Base-by-base conservation (phyloP, 2,113 vertebrate genomes). In the Pipra filicauda region DNA sequence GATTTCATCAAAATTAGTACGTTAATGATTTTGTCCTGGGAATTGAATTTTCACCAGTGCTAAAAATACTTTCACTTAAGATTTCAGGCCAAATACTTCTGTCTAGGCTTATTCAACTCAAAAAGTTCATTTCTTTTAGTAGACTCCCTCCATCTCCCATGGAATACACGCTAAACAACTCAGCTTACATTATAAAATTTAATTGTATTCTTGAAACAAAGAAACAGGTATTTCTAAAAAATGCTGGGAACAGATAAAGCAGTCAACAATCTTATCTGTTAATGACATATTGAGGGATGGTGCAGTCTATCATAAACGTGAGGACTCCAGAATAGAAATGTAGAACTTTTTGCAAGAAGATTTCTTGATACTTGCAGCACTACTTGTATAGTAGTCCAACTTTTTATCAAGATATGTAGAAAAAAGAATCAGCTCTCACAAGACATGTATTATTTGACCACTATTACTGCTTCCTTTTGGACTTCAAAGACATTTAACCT, bases 401-500 rank as follows among this genome's bases (percentile, higher is more conserved):
- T 52, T 89, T 91, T 87, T 69, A 82, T 41, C 57, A 72, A 82
- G 71, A 48, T 64, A 24, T 4, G 22, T 1, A 77, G 76, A 75
- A 87, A 85, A 73, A 86, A 81, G 74, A 39, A 82, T 24, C 44
- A 58, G 13, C 3, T 72, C 84, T 82, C 62, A 57, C 27, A 76
- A 87, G 52, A 19, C 35, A 39, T 19, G 24, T 57, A 72, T 92
- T 86, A 52, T 91, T 57, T 91, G 91, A 82, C 77, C 46, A 48
- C 26, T 69, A 7, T 72, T 78, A 73, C 62, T 89, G 33, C 64
- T 84, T 15, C 72, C 92, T 87, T 23, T 85, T 22, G 28, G 74
- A 72, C 81, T 96, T 96, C 62, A 89, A 95, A 95, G 76, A 72
- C 46, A 72, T 91, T 91, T 93, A 89, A 93, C 89, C 89, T 95